phyloP scores from a whole-genome alignment of 2,113 vertebrate genomes.

The Mobula hypostoma region DNA sequence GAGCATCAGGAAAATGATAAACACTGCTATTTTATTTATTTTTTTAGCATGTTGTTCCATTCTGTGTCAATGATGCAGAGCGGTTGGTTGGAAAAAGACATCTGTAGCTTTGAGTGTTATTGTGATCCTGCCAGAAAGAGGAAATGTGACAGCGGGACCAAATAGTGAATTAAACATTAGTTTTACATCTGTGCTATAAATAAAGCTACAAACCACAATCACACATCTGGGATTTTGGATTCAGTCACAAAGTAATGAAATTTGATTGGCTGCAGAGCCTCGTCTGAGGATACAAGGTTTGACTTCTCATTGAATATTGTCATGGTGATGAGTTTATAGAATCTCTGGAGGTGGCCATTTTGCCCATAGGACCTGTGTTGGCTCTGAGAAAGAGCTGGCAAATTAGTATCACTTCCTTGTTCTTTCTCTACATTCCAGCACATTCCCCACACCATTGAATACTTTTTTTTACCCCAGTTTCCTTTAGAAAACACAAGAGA shows the following conservation, averaged over 20 bases:
- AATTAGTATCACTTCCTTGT: too few species aligned
- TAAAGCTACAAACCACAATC: neutral
- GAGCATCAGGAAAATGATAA: too few species aligned
- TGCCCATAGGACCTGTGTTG: neutral
- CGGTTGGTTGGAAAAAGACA: neutral
- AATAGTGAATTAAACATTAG: neutral
- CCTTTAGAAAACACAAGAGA: too few species aligned
- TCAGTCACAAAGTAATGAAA: neutral
- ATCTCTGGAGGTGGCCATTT: neutral
- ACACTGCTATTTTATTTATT: too few species aligned
- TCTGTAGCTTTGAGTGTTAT: neutral
- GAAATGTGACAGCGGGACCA: neutral
- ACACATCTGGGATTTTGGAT: neutral
- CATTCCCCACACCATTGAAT: neutral
- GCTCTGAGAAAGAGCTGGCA: neutral
- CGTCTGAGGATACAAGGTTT: neutral
- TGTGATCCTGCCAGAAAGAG: neutral
- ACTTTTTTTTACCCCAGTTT: too few species aligned
- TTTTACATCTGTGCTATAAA: constrained; percentile 11
- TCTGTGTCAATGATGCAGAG: neutral
- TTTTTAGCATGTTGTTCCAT: neutral
- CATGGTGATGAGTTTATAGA: neutral
- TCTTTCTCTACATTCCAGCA: neutral
- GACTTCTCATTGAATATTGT: neutral
- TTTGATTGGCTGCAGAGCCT: neutral